These are phyloP conservation scores for Sphaerophoria taeniata DNA, from an alignment of 2,888 invertebrate genomes.

Conservation along the genomic window DNA sequence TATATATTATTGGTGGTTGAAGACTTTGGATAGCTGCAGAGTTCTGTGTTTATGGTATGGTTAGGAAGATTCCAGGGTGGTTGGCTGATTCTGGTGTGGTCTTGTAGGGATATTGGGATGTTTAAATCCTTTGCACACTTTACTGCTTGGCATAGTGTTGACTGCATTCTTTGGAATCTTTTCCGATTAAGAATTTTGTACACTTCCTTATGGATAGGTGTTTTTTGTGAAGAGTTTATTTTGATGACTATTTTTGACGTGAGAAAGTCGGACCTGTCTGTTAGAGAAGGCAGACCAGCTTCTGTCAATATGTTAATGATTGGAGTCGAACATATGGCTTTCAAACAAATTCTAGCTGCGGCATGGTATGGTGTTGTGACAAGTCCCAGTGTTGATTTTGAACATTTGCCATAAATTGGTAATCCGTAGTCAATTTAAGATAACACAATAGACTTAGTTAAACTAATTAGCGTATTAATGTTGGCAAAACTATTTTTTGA, in stretches of 20 bases:
- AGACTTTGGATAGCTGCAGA: slow-evolving; percentile 18
- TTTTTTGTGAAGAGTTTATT: slow-evolving; percentile 15
- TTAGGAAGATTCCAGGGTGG: slow-evolving; percentile 7
- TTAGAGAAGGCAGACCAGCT: too few relatives aligned
- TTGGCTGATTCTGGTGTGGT: slow-evolving; percentile 10
- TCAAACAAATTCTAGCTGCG: slow-evolving; percentile 15
- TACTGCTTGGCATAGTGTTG: slow-evolving; percentile 13
- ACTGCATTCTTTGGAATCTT: slow-evolving; percentile 15
- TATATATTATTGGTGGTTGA: slow-evolving; percentile 21
- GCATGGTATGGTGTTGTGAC: slow-evolving; percentile 27
- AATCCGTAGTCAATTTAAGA: slow-evolving; percentile 39
- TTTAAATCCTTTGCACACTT: slow-evolving; percentile 4
- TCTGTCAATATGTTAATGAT: slow-evolving; percentile 37
- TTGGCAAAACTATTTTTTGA: slow-evolving; percentile 20
- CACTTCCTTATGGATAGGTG: slow-evolving; percentile 6
- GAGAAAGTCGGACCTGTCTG: slow-evolving; percentile 27
- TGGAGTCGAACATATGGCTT: slow-evolving; percentile 35
- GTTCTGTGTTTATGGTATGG: slow-evolving; percentile 18
- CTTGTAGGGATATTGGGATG: not conserved
- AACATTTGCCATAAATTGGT: slow-evolving; percentile 36
- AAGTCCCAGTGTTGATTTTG: slow-evolving; percentile 26
- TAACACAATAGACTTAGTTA: slow-evolving; percentile 28
- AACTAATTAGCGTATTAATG: too few relatives aligned
- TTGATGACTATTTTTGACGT: slow-evolving; percentile 26
- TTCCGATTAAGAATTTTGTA: not conserved